Base-by-base conservation (phyloP, 2,113 vertebrate genomes). In the Ancistrus triradiatus region DNA sequence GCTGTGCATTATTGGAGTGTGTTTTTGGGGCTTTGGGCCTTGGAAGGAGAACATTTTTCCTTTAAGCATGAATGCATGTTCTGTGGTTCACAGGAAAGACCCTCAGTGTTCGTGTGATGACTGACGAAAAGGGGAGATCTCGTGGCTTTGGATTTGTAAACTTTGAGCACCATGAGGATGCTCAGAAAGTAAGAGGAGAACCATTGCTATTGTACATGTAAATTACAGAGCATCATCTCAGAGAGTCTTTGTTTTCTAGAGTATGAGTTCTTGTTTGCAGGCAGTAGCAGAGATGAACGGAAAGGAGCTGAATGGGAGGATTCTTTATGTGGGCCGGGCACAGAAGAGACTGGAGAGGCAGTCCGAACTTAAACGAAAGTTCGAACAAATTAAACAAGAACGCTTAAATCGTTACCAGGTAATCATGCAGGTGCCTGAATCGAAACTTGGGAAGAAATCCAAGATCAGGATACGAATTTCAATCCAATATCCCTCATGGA, bases 81-180 rank as follows among this genome's bases (percentile, higher is more conserved):
- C 15, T 13, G 6, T 35, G 49, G 17, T 59, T 77, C 21, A 19
- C 82, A 99, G 96, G 96, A 5, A 93, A 86, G 77, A 95, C 89
- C 0, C 75, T 95, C 33, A 98, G 96, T 49, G 93, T 98, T 59
- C 91, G 93, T 48, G 95, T 98, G 77, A 98, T 98, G 96, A 86
- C 83, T 61, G 94, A 98, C 43, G 89, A 61, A 38, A 68, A 60
- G 0, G 93, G 94, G 14, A 84, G 72, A 6, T 98, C 93, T 0
- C 86, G 91, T 72, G 92, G 96, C 59, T 98, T 98, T 0, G 96
- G 96, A 1, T 98, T 98, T 66, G 93, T 98, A 56, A 98, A 98
- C 83, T 98, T 88, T 11, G 90, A 91, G 68, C 94, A 88, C 70
- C 94, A 98, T 0, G 90, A 92, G 73, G 95, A 97, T 76, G 96